These are phyloP conservation scores for Thelaira solivaga DNA, from an alignment of 2,888 invertebrate genomes.

Conservation along the genomic window DNA sequence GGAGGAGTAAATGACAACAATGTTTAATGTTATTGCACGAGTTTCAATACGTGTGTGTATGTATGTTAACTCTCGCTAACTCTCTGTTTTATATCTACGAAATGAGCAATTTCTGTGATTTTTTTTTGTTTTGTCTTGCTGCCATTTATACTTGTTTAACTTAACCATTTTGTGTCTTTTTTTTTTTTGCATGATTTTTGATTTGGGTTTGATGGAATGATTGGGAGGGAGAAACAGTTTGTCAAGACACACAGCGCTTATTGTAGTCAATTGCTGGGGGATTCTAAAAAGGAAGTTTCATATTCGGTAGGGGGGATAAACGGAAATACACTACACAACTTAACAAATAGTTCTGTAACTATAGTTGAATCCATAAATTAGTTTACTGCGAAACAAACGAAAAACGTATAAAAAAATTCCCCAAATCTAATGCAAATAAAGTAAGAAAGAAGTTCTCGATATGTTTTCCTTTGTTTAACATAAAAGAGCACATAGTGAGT, in stretches of 20 bases:
- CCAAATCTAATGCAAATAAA: conserved; percentile 21
- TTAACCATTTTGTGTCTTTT: conserved; percentile 40
- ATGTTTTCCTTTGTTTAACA: conserved; percentile 47
- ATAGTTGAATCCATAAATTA: conserved; percentile 59
- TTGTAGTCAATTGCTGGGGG: conserved; percentile 5
- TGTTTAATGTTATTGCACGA: conserved; percentile 41
- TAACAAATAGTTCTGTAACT: conserved; percentile 60
- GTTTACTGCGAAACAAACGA: conserved; percentile 42
- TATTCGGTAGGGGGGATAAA: conserved; percentile 29
- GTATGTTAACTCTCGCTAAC: conserved; percentile 52
- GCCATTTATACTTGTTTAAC: background rate
- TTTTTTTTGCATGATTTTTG: conserved; percentile 55
- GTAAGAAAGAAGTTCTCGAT: conserved; percentile 27
- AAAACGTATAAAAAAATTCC: background rate
- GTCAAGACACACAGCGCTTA: conserved; percentile 32
- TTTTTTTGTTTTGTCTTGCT: too few relatives aligned
- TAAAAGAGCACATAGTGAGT: too few relatives aligned
- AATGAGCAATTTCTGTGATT: conserved; percentile 61
- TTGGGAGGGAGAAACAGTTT: conserved; percentile 21
- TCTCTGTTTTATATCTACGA: conserved; percentile 54
- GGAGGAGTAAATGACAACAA: conserved; percentile 57
- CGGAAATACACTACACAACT: conserved; percentile 58
- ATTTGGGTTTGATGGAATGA: conserved; percentile 37
- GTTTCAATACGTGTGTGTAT: conserved; percentile 13
- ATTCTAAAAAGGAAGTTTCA: conserved; percentile 32